phyloP scores from a whole-genome alignment of 2,797 vertebrate species.

The Parauchenoglanis punctatus region DNA sequence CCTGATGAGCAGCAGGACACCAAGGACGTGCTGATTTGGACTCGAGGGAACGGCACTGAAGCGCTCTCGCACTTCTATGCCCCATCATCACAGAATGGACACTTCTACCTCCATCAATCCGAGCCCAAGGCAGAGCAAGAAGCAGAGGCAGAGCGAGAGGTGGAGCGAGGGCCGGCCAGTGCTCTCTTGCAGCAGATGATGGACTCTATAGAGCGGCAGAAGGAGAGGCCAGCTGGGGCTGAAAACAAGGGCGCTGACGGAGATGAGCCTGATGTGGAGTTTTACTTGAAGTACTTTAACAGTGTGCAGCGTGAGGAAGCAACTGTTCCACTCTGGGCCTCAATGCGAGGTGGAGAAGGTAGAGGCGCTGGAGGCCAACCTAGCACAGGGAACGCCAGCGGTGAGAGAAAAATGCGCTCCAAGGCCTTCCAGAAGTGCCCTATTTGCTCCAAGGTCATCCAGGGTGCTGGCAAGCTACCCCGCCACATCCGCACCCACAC shows the following conservation, averaged over 20 bases:
- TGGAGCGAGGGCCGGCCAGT: constrained; percentile 84
- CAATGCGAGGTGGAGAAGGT: constrained; percentile 69
- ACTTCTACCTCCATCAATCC: constrained; percentile 79
- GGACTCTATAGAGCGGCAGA: constrained; percentile 88
- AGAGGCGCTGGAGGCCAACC: constrained; percentile 64
- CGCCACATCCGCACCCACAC: constrained; percentile 98
- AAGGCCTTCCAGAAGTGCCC: constrained; percentile 99
- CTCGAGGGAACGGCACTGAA: constrained; percentile 73
- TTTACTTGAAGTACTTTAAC: constrained; percentile 99
- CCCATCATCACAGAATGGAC: constrained; percentile 87
- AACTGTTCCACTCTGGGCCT: constrained; percentile 70
- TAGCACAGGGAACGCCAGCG: constrained; percentile 63
- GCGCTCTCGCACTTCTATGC: constrained; percentile 76
- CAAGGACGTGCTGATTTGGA: constrained; percentile 59
- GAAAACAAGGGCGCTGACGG: constrained; percentile 84
- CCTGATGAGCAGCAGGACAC: constrained; percentile 80
- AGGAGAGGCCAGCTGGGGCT: constrained; percentile 75
- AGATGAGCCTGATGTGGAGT: constrained; percentile 90
- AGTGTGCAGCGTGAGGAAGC: constrained; percentile 83
- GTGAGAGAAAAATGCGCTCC: constrained; percentile 97
- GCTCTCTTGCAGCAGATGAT: constrained; percentile 95
- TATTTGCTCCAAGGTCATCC: constrained; percentile 98
- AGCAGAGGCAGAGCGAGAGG: constrained; percentile 71
- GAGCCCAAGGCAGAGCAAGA: constrained; percentile 66
- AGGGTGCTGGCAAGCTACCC: constrained; percentile 98